Evolutionary conservation across 2,888 invertebrate genomes (phyloP).

Genomic region (Leptothorax acervorum): DNA sequence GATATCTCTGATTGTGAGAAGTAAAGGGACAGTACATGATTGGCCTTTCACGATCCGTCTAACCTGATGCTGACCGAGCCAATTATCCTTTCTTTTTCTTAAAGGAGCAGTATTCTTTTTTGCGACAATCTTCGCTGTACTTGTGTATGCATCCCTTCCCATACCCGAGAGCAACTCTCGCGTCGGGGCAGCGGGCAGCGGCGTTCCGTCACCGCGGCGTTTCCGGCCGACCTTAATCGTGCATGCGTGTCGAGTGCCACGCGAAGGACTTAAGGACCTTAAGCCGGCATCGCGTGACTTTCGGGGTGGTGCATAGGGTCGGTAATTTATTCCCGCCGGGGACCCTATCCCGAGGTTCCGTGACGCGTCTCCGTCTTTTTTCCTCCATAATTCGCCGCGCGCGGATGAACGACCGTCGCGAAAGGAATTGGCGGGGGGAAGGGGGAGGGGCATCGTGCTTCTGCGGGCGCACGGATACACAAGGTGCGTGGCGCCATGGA

Average conservation of each 20-base stretch:
- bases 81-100: conserved; percentile 8
- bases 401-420: conserved; percentile 32
- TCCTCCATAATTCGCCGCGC: conserved; percentile 7
- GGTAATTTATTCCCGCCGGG: conserved; percentile 61
- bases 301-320: conserved; percentile 27
- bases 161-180: conserved; percentile 22
- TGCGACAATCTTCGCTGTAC: background rate
- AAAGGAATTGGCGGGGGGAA: conserved; percentile 10
- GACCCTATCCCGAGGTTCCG: conserved; percentile 38
- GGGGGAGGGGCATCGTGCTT: background rate
- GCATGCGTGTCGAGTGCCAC: conserved; percentile 62
- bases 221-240: conserved; percentile 67
- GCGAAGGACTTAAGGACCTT: conserved; percentile 58
- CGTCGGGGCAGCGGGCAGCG: background rate
- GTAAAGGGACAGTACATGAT: background rate
- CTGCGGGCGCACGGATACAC: conserved; percentile 5
- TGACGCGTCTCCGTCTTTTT: conserved; percentile 42
- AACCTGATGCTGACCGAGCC: background rate
- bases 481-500: conserved; percentile 43
- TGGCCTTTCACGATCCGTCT: background rate
- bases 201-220: conserved; percentile 33
- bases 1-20: background rate
- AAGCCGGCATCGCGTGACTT: conserved; percentile 65
- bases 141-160: background rate
- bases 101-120: background rate